Evolutionary conservation across 1,140 invertebrate species (phyloP).

Genomic region (Metopolophium dirhodum): DNA sequence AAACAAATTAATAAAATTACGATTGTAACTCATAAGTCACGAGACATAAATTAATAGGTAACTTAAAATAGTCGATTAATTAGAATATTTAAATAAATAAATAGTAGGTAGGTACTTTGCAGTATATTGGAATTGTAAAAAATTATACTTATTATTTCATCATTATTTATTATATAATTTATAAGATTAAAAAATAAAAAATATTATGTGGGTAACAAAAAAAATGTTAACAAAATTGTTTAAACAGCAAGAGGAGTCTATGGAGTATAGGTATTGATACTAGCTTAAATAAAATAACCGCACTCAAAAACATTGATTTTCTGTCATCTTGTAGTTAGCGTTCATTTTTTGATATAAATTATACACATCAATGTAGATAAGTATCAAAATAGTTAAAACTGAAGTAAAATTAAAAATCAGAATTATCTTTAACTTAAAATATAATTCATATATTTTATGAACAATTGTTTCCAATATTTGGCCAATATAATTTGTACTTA

Average conservation of each 20-base stretch:
- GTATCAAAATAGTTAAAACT: not conserved
- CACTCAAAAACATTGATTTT: conserved; percentile 48
- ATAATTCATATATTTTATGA: not conserved
- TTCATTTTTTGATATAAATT: conserved; percentile 27
- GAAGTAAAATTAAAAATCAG: not conserved
- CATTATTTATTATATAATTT: not conserved
- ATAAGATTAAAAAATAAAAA: not conserved
- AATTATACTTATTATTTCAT: not conserved
- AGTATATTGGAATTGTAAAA: not conserved
- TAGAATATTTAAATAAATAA: not conserved
- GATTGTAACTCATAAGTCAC: not conserved
- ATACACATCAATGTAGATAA: not conserved
- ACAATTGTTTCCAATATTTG: not conserved
- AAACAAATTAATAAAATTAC: not conserved
- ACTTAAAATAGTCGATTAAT: not conserved
- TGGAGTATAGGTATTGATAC: not conserved
- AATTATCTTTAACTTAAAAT: not conserved
- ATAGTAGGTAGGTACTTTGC: not conserved
- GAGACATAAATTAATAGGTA: not conserved
- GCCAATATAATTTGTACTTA: not conserved
- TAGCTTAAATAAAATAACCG: conserved; percentile 44
- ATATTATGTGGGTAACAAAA: not conserved
- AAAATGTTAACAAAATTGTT: not conserved
- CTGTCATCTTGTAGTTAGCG: conserved; percentile 34
- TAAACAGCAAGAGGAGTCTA: not conserved